Evolutionary conservation across 2,888 invertebrate genomes (phyloP).

Genomic region (Lucinisca nassula): DNA sequence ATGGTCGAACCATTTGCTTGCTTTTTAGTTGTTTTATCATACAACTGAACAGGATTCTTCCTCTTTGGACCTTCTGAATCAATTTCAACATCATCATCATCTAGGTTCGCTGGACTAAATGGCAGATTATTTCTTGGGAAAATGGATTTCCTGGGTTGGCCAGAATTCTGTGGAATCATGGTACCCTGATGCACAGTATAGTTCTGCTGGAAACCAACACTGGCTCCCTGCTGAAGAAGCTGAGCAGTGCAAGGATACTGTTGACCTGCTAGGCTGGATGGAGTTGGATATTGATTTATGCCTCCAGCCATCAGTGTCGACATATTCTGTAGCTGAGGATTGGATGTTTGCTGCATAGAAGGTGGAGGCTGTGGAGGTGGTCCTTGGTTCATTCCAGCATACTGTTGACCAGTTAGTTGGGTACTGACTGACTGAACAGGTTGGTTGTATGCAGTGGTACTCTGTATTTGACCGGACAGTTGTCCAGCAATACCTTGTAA

Average conservation of each 20-base stretch:
- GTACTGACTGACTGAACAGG: not conserved
- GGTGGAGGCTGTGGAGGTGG: not conserved
- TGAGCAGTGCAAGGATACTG: not conserved
- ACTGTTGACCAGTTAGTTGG: not conserved
- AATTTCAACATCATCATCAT: constrained; percentile 59
- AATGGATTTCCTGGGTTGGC: not conserved
- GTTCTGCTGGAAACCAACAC: not conserved
- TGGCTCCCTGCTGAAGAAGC: not conserved
- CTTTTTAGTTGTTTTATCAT: not conserved
- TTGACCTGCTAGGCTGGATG: not conserved
- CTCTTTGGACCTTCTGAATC: constrained; percentile 27
- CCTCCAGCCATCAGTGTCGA: not conserved
- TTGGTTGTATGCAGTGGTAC: not conserved
- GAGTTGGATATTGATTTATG: not conserved
- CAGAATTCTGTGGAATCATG: not conserved
- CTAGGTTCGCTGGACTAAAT: not conserved
- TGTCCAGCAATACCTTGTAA: not conserved
- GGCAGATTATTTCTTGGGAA: constrained; percentile 6
- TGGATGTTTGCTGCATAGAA: not conserved
- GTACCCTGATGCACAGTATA: not conserved
- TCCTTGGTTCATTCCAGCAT: not conserved
- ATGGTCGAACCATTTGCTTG: not conserved
- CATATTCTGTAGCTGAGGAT: not conserved
- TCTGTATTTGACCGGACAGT: not conserved
- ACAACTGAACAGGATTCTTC: not conserved